A percentile compares a stretch with the other conserved stretches of the same genome.
Evolutionary conservation across 2,113 vertebrate genomes (phyloP).

Genomic region (Isurus oxyrinchus): DNA sequence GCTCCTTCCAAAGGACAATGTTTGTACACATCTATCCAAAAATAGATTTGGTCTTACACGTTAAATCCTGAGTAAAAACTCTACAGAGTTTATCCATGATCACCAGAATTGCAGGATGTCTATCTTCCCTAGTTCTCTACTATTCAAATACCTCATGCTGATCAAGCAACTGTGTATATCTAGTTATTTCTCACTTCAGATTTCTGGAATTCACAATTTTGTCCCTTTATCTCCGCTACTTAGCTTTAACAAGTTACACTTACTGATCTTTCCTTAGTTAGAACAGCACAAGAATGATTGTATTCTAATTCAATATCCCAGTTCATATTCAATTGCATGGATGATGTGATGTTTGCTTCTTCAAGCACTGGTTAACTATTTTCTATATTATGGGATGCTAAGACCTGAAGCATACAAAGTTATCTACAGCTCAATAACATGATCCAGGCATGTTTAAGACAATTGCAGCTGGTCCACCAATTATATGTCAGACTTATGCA

Average conservation of each 20-base stretch:
- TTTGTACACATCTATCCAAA: neutral
- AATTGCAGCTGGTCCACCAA: neutral
- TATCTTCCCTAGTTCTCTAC: neutral
- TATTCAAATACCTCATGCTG: neutral
- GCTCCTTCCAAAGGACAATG: neutral
- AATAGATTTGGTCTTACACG: neutral
- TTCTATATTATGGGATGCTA: neutral
- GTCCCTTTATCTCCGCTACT: neutral
- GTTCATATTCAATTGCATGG: neutral
- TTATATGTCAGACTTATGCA: neutral
- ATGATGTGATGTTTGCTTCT: neutral
- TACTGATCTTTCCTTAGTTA: neutral
- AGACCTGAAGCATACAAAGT: neutral
- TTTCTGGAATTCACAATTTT: neutral
- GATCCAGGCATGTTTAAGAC: neutral
- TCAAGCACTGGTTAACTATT: neutral
- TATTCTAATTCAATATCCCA: neutral
- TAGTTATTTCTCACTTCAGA: neutral
- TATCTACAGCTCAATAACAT: neutral
- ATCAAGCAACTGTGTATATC: neutral
- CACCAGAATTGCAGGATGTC: neutral
- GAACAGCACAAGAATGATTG: neutral
- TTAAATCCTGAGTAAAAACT: neutral
- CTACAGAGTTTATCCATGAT: neutral
- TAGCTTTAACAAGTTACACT: neutral